Conservation (phyloP, 1,140 invertebrate species). For the Trichonephila inaurata region DNA sequence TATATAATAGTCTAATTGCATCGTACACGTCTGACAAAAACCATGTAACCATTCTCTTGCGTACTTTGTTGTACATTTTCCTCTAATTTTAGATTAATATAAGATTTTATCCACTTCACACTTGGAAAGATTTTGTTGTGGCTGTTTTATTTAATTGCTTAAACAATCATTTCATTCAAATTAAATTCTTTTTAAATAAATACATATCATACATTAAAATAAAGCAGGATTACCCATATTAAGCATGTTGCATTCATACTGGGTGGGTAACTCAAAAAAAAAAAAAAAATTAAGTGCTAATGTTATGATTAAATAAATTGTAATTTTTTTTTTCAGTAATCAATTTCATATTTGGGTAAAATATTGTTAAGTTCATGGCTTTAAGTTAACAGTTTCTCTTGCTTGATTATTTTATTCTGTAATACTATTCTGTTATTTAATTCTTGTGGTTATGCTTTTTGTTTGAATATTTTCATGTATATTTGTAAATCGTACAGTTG, state of each 20-base stretch:
- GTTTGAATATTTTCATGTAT: not conserved
- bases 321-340: not conserved
- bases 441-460: conserved; percentile 16
- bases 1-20: conserved; percentile 67
- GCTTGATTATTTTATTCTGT: not conserved
- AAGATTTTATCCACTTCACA: conserved; percentile 73
- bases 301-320: not conserved
- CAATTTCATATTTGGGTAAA: not conserved
- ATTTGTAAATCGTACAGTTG: conserved; percentile 1
- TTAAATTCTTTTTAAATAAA: not conserved
- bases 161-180: conserved; percentile 22
- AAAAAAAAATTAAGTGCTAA: not conserved
- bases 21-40: conserved; percentile 42
- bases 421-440: not conserved
- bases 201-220: conserved; percentile 9
- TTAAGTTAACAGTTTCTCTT: not conserved
- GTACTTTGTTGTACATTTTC: conserved; percentile 75
- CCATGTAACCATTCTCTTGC: conserved; percentile 61
- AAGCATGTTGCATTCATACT: not conserved
- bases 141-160: conserved; percentile 42
- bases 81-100: conserved; percentile 77
- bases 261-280: not conserved
- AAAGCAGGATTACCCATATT: not conserved
- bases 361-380: not conserved
- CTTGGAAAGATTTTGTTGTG: conserved; percentile 56